Conservation (phyloP, 2,797 vertebrate genomes). For the Hemibagrus guttatus region DNA sequence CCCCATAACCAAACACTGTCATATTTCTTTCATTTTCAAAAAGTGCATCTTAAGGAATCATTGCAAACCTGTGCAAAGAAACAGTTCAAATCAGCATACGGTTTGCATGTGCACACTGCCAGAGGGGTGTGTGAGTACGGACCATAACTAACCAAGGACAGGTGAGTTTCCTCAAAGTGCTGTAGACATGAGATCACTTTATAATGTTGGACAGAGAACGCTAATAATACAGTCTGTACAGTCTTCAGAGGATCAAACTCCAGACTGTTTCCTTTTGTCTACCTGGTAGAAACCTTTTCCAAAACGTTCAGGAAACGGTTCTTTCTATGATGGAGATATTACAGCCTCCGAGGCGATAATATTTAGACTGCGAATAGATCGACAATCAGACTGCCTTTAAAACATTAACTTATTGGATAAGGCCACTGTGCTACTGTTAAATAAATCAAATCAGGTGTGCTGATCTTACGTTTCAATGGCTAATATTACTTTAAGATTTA, state of each 20-base stretch:
- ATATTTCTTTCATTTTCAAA: background rate
- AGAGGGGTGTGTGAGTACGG: constrained; percentile 12
- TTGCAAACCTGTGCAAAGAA: background rate
- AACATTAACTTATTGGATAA: background rate
- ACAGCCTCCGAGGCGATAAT: background rate
- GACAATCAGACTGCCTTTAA: background rate
- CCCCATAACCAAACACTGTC: too few species aligned
- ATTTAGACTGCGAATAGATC: background rate
- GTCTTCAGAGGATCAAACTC: too few species aligned
- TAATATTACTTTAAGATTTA: background rate
- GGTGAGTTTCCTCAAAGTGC: constrained; percentile 17
- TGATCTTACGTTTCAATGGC: background rate
- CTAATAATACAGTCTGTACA: background rate
- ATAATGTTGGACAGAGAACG: background rate
- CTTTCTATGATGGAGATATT: too few species aligned
- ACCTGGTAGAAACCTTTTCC: background rate
- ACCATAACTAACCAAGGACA: constrained; percentile 38
- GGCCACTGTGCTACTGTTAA: background rate
- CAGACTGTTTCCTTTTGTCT: background rate
- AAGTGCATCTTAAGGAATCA: constrained; percentile 17
- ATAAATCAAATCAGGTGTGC: background rate
- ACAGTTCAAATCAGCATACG: background rate
- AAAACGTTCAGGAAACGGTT: background rate
- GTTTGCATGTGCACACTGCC: constrained; percentile 19
- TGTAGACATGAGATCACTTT: constrained; percentile 27